A percentile compares a stretch with the other conserved stretches of the same genome.
phyloP scores from a whole-genome alignment of 2,888 invertebrate species.

The Hirudinaria manillensis region DNA sequence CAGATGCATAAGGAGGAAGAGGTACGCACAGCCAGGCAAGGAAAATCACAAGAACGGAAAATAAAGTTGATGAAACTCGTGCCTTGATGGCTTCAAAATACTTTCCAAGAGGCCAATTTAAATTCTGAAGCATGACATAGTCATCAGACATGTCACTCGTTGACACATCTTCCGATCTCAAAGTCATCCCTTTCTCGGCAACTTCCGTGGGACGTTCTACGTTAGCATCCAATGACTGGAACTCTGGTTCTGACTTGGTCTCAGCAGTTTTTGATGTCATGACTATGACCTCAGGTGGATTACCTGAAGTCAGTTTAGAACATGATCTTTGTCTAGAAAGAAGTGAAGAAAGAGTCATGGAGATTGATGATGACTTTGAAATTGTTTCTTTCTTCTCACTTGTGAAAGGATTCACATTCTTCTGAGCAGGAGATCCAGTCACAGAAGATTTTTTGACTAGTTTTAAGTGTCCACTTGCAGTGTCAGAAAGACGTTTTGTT shows the following conservation, averaged over 20 bases:
- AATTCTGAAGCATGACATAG: neutral
- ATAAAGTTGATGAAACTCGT: conserved; percentile 17
- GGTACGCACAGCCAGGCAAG: conserved; percentile 46
- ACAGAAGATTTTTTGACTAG: conserved; percentile 11
- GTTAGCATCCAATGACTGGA: neutral
- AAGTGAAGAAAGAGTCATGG: conserved; percentile 17
- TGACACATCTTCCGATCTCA: neutral
- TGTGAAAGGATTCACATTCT: conserved; percentile 1
- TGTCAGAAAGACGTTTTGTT: conserved; percentile 2
- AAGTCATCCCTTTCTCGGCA: no score
- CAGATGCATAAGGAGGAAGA: conserved; percentile 47
- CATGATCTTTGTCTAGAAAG: conserved; percentile 19
- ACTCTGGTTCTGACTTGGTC: neutral
- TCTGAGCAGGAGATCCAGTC: conserved; percentile 6
- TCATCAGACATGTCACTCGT: neutral
- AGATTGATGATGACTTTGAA: conserved; percentile 13
- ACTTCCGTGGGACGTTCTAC: no score
- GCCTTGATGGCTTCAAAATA: neutral
- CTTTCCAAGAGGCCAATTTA: neutral
- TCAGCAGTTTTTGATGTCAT: conserved; percentile 5
- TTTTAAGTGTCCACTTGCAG: neutral
- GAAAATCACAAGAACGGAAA: conserved; percentile 35
- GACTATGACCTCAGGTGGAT: neutral
- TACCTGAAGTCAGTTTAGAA: neutral
- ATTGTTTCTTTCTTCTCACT: conserved; percentile 17